Evolutionary conservation across 2,888 invertebrate species (phyloP).

Genomic region (Eledona agricola): DNA sequence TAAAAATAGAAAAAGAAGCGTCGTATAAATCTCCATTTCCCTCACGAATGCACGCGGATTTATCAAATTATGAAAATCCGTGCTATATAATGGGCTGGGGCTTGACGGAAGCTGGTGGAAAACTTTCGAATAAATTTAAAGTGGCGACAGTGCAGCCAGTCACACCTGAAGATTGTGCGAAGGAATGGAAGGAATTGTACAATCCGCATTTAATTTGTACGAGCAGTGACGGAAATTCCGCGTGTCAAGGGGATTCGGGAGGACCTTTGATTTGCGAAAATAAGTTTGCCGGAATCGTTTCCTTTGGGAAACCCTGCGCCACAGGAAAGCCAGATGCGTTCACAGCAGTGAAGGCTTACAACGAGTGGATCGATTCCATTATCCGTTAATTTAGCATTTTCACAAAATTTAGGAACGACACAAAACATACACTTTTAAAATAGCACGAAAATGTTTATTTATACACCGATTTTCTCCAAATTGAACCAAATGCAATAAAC

Average conservation of each 20-base stretch:
- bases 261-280: slow-evolving; percentile 25
- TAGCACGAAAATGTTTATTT: no score
- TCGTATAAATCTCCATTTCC: slow-evolving; percentile 24
- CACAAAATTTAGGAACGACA: no score
- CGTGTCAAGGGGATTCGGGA: slow-evolving; percentile 25
- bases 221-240: slow-evolving; percentile 15
- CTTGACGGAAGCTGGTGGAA: slow-evolving; percentile 19
- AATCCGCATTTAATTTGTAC: slow-evolving; percentile 19
- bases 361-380: slow-evolving; percentile 17
- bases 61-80: slow-evolving; percentile 21
- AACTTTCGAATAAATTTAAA: slow-evolving; percentile 23
- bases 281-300: slow-evolving; percentile 21
- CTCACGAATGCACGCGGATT: slow-evolving; percentile 10
- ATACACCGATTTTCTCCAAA: no score
- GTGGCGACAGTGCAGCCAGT: slow-evolving; percentile 13
- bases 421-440: no score
- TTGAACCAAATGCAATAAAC: no score
- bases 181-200: slow-evolving; percentile 17
- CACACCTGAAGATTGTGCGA: slow-evolving; percentile 7
- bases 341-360: slow-evolving; percentile 11
- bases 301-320: slow-evolving; percentile 25
- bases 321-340: slow-evolving; percentile 23
- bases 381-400: slow-evolving; percentile 4
- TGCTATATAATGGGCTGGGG: slow-evolving; percentile 27
- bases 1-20: slow-evolving; percentile 11